phyloP scores from a whole-genome alignment of 2,888 invertebrate genomes.

The Parthenolecanium corni region DNA sequence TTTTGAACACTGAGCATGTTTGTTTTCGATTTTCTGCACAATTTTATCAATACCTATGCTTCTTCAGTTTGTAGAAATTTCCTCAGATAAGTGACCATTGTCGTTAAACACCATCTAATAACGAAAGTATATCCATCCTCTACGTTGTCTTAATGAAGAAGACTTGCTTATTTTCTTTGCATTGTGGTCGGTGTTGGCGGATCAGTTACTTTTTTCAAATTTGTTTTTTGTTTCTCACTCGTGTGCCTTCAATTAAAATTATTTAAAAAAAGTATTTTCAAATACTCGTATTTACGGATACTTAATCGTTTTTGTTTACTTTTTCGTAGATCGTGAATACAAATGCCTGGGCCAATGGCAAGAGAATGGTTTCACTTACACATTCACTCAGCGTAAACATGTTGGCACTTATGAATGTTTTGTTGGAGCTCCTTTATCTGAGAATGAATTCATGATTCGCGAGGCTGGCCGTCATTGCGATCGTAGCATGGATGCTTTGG shows the following conservation, averaged over 20 bases:
- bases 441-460: constrained; percentile 51
- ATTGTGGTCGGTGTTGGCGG: constrained; percentile 5
- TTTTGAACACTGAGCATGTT: too few relatives aligned
- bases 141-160: too few relatives aligned
- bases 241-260: background rate
- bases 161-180: too few relatives aligned
- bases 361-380: constrained; percentile 49
- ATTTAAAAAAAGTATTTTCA: background rate
- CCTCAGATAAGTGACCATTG: too few relatives aligned
- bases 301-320: background rate
- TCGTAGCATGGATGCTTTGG: constrained; percentile 47
- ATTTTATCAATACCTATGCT: background rate
- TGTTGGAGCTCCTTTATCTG: constrained; percentile 48
- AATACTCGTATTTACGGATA: too few relatives aligned
- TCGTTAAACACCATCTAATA: too few relatives aligned
- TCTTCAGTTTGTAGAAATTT: too few relatives aligned
- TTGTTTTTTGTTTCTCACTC: too few relatives aligned
- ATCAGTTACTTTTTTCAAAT: background rate
- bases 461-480: constrained; percentile 56
- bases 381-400: constrained; percentile 53
- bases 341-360: constrained; percentile 55
- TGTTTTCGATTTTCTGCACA: constrained; percentile 1
- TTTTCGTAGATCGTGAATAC: constrained; percentile 48
- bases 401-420: constrained; percentile 52
- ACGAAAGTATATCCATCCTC: too few relatives aligned